phyloP scores from a whole-genome alignment of 2,113 vertebrate species.

The Ondatra zibethicus region DNA sequence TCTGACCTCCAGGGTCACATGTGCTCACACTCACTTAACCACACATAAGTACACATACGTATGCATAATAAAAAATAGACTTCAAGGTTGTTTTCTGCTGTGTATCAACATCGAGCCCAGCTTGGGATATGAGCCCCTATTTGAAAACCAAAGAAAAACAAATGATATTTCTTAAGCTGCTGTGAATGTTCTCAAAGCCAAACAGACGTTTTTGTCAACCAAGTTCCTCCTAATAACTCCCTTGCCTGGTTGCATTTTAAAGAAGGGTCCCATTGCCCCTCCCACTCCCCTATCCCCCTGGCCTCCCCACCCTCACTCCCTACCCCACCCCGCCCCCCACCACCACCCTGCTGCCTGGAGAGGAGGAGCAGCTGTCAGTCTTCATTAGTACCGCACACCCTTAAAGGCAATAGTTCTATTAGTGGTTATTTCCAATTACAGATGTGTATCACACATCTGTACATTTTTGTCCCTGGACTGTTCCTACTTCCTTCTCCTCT shows the following conservation, averaged over 20 bases:
- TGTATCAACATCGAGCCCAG: background rate
- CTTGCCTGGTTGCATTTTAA: background rate
- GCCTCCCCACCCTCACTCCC: too few species aligned
- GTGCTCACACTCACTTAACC: background rate
- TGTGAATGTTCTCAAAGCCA: background rate
- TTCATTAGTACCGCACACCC: background rate
- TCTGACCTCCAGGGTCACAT: background rate
- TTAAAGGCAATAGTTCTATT: background rate
- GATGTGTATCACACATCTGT: background rate
- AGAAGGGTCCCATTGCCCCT: background rate
- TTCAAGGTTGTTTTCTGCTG: background rate
- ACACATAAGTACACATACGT: background rate
- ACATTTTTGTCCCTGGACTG: background rate
- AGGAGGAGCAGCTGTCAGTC: background rate
- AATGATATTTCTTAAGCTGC: background rate
- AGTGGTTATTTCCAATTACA: constrained; percentile 8
- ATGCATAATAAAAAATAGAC: background rate
- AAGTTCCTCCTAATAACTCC: background rate
- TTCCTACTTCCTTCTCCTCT: background rate
- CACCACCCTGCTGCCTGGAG: background rate
- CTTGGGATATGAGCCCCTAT: background rate
- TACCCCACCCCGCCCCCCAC: too few species aligned
- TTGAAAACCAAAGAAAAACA: background rate
- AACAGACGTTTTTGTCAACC: background rate
- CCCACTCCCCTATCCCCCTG: background rate